Evolutionary conservation across 2,888 invertebrate species (phyloP).

Genomic region (Andrena dorsata): DNA sequence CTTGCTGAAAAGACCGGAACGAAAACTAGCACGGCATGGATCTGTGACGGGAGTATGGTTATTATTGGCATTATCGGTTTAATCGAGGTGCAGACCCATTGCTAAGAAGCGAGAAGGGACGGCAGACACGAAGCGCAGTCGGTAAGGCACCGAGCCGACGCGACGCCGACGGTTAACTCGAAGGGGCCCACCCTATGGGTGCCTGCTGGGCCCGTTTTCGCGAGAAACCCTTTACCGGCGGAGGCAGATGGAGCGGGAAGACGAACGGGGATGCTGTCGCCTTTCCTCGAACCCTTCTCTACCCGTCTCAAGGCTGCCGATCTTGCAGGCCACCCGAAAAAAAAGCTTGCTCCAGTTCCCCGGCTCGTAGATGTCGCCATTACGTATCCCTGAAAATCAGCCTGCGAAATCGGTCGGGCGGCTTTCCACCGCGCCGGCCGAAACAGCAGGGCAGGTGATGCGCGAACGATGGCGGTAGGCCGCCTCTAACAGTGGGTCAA

Average conservation of each 20-base stretch:
- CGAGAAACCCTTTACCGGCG: slow-evolving; percentile 59
- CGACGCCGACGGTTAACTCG: neutral
- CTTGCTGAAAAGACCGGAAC: slow-evolving; percentile 37
- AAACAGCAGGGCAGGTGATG: slow-evolving; percentile 24
- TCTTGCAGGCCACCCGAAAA: neutral
- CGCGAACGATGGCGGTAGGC: neutral
- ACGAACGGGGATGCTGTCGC: slow-evolving; percentile 22
- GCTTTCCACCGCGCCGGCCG: neutral
- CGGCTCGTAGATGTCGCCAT: slow-evolving; percentile 58
- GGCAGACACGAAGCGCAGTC: slow-evolving; percentile 29
- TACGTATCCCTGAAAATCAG: too few species aligned
- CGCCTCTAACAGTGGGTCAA: slow-evolving; percentile 71
- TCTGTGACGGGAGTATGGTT: slow-evolving; percentile 26
- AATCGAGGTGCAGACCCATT: neutral
- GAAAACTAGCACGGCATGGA: slow-evolving; percentile 25
- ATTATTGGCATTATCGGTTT: slow-evolving; percentile 50
- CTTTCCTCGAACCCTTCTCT: neutral
- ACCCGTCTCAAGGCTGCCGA: slow-evolving; percentile 57
- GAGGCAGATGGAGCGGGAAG: slow-evolving; percentile 42
- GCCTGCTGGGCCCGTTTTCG: slow-evolving; percentile 26
- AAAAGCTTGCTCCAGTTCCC: neutral
- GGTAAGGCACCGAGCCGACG: slow-evolving; percentile 34
- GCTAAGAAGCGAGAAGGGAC: too few species aligned
- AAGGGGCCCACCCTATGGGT: slow-evolving; percentile 4
- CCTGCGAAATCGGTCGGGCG: neutral